Conservation (phyloP, 2,113 vertebrate species). For the Bubalus kerabau region DNA sequence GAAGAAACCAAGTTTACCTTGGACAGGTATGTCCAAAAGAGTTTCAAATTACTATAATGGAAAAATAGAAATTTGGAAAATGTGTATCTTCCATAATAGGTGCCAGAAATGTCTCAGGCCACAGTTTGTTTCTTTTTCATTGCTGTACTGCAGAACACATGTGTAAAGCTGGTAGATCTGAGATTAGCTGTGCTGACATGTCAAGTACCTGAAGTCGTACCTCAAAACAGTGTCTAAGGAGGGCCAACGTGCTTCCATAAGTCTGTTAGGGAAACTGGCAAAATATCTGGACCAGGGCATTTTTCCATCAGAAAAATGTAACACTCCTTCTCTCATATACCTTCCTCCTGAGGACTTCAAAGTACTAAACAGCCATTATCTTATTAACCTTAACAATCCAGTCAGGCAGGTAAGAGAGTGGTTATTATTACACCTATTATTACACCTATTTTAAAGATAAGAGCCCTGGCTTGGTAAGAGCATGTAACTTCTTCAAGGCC, state of each 20-base stretch:
- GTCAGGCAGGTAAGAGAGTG: slow-evolving; percentile 22
- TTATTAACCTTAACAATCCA: slow-evolving; percentile 49
- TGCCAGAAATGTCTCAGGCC: background rate
- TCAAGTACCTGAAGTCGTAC: background rate
- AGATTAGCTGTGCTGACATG: background rate
- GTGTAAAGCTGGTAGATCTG: background rate
- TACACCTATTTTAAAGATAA: slow-evolving; percentile 50
- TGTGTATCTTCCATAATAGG: background rate
- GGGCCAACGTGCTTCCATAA: background rate
- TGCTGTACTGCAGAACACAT: background rate
- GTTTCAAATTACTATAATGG: background rate
- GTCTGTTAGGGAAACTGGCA: background rate
- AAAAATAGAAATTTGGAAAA: slow-evolving; percentile 29
- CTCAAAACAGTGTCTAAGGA: background rate
- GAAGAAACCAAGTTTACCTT: slow-evolving; percentile 31
- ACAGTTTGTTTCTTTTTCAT: background rate
- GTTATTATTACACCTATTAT: slow-evolving; percentile 30
- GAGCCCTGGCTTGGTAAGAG: background rate
- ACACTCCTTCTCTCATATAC: background rate
- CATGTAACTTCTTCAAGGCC: slow-evolving; percentile 12
- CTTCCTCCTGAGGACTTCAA: slow-evolving; percentile 23
- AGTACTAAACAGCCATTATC: slow-evolving; percentile 53
- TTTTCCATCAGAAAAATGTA: slow-evolving; percentile 5
- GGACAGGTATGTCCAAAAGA: slow-evolving; percentile 29
- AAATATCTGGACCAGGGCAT: background rate